Conservation (phyloP, 2,888 invertebrate genomes). For the Apamea crenata region DNA sequence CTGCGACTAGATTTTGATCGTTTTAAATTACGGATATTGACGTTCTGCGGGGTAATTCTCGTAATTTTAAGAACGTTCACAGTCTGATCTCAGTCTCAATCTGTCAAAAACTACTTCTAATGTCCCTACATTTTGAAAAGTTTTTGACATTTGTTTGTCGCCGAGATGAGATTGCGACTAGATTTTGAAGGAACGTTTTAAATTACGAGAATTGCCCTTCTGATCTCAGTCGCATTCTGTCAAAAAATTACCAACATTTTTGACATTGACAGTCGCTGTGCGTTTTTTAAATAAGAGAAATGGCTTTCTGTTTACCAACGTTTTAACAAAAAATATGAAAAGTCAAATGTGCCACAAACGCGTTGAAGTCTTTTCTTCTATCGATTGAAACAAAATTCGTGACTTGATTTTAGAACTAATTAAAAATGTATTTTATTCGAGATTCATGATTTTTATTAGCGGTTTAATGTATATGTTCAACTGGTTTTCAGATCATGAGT, state of each 20-base stretch:
- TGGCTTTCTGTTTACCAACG: background rate
- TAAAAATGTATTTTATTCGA: background rate
- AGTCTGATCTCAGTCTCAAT: too few species aligned
- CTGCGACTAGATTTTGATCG: too few species aligned
- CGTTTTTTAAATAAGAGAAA: background rate
- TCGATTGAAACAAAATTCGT: background rate
- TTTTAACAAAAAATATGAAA: background rate
- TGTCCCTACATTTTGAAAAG: too few species aligned
- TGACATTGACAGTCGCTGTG: background rate
- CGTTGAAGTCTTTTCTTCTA: conserved; percentile 55
- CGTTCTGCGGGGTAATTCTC: too few species aligned
- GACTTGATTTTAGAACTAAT: background rate
- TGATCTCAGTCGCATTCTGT: too few species aligned
- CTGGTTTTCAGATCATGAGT: background rate
- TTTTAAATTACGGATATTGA: too few species aligned
- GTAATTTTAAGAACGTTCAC: too few species aligned
- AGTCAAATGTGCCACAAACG: background rate
- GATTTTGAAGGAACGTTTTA: too few species aligned
- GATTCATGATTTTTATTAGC: background rate
- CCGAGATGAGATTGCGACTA: too few species aligned
- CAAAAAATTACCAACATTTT: background rate
- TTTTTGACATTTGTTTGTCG: too few species aligned
- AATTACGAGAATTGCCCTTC: too few species aligned
- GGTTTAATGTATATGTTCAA: background rate
- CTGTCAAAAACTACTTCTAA: too few species aligned